These are phyloP conservation scores for Corythucha ciliata DNA, from an alignment of 2,888 invertebrate genomes.

Conservation along the genomic window DNA sequence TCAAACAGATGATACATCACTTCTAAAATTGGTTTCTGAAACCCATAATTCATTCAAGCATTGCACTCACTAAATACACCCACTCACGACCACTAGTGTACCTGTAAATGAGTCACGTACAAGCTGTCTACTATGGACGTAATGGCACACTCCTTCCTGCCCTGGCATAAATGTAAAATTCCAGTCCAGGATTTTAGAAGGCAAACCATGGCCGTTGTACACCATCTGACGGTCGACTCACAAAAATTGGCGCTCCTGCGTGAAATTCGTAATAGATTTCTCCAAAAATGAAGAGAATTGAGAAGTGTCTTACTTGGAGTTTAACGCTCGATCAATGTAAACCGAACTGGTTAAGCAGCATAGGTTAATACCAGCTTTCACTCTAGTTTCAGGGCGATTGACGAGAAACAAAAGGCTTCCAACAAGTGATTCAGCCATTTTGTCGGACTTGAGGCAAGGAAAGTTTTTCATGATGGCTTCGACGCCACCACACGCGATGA, in stretches of 20 bases:
- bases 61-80: not conserved
- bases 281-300: not conserved
- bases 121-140: constrained; percentile 26
- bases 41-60: constrained; percentile 15
- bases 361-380: constrained; percentile 65
- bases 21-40: constrained; percentile 82
- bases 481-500: constrained; percentile 74
- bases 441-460: constrained; percentile 75
- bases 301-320: constrained; percentile 18
- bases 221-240: constrained; percentile 24
- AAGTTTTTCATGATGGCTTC: constrained; percentile 71
- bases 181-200: constrained; percentile 88
- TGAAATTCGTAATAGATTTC: no score
- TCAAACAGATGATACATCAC: constrained; percentile 68
- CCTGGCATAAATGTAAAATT: constrained; percentile 71
- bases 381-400: constrained; percentile 72
- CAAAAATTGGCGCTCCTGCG: no score
- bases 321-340: constrained; percentile 28
- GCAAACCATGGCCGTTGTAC: constrained; percentile 50
- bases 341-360: constrained; percentile 67
- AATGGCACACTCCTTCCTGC: constrained; percentile 22
- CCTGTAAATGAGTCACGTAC: constrained; percentile 28
- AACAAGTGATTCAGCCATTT: constrained; percentile 82
- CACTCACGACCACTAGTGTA: constrained; percentile 4
- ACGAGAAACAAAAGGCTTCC: constrained; percentile 77